phyloP scores from a whole-genome alignment of 2,888 invertebrate genomes.

The Diarsia mendica region DNA sequence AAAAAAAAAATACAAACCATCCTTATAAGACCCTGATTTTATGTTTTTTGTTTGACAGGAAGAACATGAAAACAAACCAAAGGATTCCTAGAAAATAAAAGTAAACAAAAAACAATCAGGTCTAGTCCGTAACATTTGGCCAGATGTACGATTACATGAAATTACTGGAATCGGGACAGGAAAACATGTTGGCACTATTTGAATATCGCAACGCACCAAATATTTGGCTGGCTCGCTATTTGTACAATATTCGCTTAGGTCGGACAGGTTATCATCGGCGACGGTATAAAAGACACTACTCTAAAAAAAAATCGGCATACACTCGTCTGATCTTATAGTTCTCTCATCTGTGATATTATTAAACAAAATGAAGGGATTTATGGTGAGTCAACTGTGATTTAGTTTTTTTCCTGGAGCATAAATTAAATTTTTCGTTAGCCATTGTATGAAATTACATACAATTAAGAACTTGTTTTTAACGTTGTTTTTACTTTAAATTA shows the following conservation, averaged over 20 bases:
- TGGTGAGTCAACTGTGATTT: conserved; percentile 69
- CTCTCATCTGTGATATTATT: conserved; percentile 53
- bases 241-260: conserved; percentile 59
- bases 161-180: conserved; percentile 70
- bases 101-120: neutral
- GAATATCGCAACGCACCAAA: conserved; percentile 21
- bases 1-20: neutral
- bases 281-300: conserved; percentile 67
- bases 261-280: conserved; percentile 59
- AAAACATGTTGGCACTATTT: conserved; percentile 64
- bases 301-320: conserved; percentile 56
- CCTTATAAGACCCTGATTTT: neutral
- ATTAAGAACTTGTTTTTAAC: neutral
- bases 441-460: neutral
- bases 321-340: conserved; percentile 33
- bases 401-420: neutral
- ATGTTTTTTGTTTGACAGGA: neutral
- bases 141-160: conserved; percentile 8
- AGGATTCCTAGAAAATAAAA: neutral
- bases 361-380: conserved; percentile 71
- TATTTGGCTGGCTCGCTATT: conserved; percentile 64
- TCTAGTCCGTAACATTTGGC: neutral
- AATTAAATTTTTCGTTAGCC: neutral
- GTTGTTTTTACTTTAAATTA: neutral
- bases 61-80: neutral